Conservation (phyloP, 2,113 vertebrate species). For the Halichoeres trimaculatus region DNA sequence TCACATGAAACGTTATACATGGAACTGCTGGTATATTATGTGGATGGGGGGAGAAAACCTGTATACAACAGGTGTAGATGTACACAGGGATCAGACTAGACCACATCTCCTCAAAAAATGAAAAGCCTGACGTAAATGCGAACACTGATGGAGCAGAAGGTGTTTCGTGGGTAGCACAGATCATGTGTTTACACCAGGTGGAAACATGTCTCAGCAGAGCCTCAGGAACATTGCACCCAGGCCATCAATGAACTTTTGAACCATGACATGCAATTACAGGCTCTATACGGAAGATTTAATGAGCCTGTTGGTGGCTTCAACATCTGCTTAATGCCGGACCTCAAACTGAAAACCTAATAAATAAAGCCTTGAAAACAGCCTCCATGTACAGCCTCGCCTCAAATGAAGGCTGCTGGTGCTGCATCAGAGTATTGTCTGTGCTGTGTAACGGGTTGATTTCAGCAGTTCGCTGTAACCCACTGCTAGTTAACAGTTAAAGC, state of each 20-base stretch:
- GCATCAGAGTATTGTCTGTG: not conserved
- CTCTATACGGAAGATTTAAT: constrained; percentile 44
- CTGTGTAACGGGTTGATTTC: constrained; percentile 15
- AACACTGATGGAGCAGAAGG: no score
- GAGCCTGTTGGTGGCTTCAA: constrained; percentile 29
- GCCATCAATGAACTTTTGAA: constrained; percentile 54
- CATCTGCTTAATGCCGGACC: constrained; percentile 33
- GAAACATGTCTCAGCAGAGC: constrained; percentile 4
- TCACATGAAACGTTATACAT: not conserved
- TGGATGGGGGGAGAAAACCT: not conserved
- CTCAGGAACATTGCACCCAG: constrained; percentile 10
- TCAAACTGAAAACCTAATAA: constrained; percentile 19
- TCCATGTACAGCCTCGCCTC: not conserved
- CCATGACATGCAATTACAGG: constrained; percentile 48
- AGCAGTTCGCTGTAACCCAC: constrained; percentile 15
- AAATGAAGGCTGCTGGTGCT: not conserved
- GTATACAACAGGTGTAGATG: not conserved
- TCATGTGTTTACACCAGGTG: not conserved
- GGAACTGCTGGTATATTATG: not conserved
- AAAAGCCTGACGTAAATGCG: not conserved
- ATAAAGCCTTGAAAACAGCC: no score
- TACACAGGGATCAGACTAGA: not conserved
- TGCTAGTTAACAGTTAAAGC: constrained; percentile 35
- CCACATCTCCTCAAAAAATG: not conserved
- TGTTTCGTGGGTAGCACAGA: not conserved